Evolutionary conservation across 1,140 invertebrate species (phyloP), one percentile per base, ranked within the genome.

Genomic region (Capitella teleta): DNA sequence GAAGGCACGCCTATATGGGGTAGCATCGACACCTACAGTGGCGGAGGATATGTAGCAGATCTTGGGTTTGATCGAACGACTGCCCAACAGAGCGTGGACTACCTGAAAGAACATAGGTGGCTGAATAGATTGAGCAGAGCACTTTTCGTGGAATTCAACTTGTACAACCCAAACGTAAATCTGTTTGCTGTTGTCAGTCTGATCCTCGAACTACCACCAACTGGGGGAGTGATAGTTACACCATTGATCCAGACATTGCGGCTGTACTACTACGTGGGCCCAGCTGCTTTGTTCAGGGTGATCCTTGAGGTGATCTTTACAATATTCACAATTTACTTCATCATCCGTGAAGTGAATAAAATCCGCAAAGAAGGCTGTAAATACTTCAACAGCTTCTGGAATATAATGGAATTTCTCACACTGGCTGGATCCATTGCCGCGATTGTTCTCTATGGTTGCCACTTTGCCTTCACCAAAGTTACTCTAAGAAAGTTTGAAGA

Each of bases 81-180:
- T 36, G 30, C 57, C 12, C 28, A 14, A n/a, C 5, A 14, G 24
- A 14, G 38, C 5, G 1, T 58, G 1, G 23, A 37, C 26, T 26
- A 45, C 8, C 60, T 82, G 3, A 72, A 77, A 54, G 55, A 74
- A 26, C 74, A 75, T 52, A 57, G 76, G 3, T 82, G 81, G 81
- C 73, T 83, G 21, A 68, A 71, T 23, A 55, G 76, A 51, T 46
- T 49, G 14, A 82, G 82, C 0, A 60, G 81, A 58, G 79, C 72
- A 1, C 62, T 83, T 25, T 79, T 83, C 57, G 52, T 82, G 0
- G 81, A 83, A 61, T 82, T 82, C 50, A 76, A 76, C 0, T 61
- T 80, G 25, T 83, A 81, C 62, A 83, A 83, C 63, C 74, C 75
- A 0, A 83, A 83, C 59, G 62, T 80, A n/a, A 82, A 83, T 64